Evolutionary conservation across 2,888 invertebrate genomes (phyloP).

Genomic region (Melieria picta): DNA sequence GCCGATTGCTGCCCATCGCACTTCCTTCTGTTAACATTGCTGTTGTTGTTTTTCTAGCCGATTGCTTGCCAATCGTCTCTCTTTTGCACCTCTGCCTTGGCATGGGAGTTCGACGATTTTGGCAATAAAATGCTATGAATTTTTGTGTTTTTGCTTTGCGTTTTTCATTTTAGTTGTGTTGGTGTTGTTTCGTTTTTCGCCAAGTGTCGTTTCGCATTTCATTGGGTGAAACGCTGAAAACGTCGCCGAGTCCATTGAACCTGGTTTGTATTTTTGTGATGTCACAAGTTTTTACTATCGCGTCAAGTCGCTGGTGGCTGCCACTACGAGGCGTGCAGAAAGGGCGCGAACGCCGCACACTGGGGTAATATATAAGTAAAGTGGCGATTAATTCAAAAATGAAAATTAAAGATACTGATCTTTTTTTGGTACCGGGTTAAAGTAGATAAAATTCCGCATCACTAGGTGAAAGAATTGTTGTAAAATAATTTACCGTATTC

Average conservation of each 20-base stretch:
- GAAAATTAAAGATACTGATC: too few relatives aligned
- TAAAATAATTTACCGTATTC: too few relatives aligned
- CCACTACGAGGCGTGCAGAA: too few relatives aligned
- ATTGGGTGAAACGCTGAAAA: constrained; percentile 19
- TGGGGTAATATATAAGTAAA: too few relatives aligned
- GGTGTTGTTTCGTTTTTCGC: constrained; percentile 14
- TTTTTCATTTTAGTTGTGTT: constrained; percentile 3
- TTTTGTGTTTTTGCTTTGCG: constrained; percentile 12
- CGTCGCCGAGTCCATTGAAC: constrained; percentile 31
- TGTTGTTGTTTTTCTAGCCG: neutral
- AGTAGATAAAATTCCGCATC: too few relatives aligned
- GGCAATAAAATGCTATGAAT: constrained; percentile 28
- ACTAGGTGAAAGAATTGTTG: too few relatives aligned
- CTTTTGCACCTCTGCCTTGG: neutral
- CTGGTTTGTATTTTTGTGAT: constrained; percentile 33
- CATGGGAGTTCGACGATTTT: constrained; percentile 19
- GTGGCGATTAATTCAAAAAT: too few relatives aligned
- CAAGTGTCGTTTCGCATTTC: neutral
- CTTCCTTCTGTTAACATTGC: neutral
- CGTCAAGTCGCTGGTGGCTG: neutral
- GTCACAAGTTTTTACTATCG: constrained; percentile 35
- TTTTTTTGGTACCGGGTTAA: too few relatives aligned
- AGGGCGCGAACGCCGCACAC: too few relatives aligned
- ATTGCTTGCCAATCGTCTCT: neutral
- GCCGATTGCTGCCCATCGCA: neutral